These are phyloP conservation scores for Dinomys branickii DNA, from an alignment of 2,113 vertebrate genomes.

Conservation along the genomic window DNA sequence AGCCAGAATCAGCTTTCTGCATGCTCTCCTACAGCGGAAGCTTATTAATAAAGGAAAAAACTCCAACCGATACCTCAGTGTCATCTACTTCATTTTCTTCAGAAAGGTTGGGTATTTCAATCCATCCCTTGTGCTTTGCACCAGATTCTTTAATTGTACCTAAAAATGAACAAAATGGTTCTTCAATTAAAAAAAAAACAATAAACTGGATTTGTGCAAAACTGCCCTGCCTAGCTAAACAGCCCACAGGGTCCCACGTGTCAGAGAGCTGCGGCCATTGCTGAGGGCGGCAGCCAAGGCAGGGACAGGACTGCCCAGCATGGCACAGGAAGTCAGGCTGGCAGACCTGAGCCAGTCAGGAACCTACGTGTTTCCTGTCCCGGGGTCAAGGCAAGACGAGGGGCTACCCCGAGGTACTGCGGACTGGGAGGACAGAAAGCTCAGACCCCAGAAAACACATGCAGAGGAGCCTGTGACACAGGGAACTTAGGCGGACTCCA, in stretches of 20 bases:
- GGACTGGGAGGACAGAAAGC: neutral
- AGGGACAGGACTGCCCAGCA: too few species aligned
- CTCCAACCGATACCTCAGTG: constrained; percentile 81
- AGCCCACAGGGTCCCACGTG: neutral
- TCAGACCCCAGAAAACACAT: neutral
- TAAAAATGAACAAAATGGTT: constrained; percentile 83
- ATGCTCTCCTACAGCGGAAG: neutral
- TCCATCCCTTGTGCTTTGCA: constrained; percentile 84
- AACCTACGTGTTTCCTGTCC: neutral
- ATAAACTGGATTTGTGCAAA: neutral
- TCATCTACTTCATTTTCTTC: constrained; percentile 88
- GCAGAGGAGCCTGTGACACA: neutral
- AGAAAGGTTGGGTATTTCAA: constrained; percentile 87
- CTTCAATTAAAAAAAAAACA: constrained; percentile 72
- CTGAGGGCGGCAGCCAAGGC: too few species aligned
- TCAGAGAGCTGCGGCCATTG: neutral
- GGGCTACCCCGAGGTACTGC: too few species aligned
- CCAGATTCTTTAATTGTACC: constrained; percentile 86
- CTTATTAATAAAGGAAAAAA: neutral
- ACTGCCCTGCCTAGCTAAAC: neutral
- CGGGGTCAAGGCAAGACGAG: neutral
- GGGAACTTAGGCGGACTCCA: neutral
- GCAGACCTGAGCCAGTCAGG: neutral
- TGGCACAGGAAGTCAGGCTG: too few species aligned
- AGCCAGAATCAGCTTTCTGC: neutral